These are phyloP conservation scores for Drosophila sturtevanti DNA, from an alignment of 1,140 invertebrate species.

Conservation along the genomic window DNA sequence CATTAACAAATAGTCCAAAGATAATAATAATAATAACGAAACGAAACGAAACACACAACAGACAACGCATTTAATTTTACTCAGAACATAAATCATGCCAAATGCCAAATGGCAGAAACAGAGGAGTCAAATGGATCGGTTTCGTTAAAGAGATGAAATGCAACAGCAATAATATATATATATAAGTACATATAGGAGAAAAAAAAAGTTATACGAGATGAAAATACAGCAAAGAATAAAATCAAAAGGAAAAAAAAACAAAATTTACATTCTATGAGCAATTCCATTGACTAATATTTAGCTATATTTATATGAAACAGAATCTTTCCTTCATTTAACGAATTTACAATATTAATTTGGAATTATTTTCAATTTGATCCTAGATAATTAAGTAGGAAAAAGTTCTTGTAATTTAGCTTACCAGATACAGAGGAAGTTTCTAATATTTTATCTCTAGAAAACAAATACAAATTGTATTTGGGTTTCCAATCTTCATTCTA, in stretches of 20 bases:
- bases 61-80: conserved; percentile 14
- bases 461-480: too few relatives aligned
- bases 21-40: conserved; percentile 43
- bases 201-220: neutral
- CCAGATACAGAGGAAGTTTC: too few relatives aligned
- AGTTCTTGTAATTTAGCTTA: too few relatives aligned
- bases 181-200: too few relatives aligned
- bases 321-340: neutral
- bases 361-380: too few relatives aligned
- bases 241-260: neutral
- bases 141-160: neutral
- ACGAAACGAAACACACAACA: neutral
- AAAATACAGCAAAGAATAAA: too few relatives aligned
- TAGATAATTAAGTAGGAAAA: too few relatives aligned
- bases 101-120: conserved; percentile 1
- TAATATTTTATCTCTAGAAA: too few relatives aligned
- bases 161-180: neutral
- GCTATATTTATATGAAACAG: neutral
- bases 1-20: conserved; percentile 56
- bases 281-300: neutral
- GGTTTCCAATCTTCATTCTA: too few relatives aligned
- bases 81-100: conserved; percentile 32
- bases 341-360: too few relatives aligned
- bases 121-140: neutral
- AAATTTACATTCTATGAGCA: too few relatives aligned